phyloP scores from a whole-genome alignment of 2,888 invertebrate species.

The Lepidochitona cinerea region DNA sequence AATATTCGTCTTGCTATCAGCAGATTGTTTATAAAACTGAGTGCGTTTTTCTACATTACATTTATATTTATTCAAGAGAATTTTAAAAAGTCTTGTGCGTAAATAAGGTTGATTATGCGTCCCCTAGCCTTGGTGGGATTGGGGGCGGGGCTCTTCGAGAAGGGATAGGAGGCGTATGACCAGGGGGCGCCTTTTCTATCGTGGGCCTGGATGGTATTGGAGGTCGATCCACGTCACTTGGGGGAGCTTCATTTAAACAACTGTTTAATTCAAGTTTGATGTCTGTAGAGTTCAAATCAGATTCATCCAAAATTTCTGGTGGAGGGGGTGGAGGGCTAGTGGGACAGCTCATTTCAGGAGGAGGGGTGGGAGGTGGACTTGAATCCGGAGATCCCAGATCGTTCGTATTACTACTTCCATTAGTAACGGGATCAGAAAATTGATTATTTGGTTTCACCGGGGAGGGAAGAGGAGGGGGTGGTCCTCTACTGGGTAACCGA shows the following conservation, averaged over 20 bases:
- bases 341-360: constrained; percentile 19
- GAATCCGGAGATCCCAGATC: constrained; percentile 6
- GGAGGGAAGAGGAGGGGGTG: constrained; percentile 31
- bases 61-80: too few species aligned
- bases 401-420: too few species aligned
- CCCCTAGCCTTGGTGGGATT: constrained; percentile 6
- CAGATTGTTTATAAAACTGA: too few species aligned
- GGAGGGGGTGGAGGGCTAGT: constrained; percentile 26
- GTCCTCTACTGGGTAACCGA: constrained; percentile 7
- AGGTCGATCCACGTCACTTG: constrained; percentile 19
- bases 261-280: not conserved
- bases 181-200: constrained; percentile 3
- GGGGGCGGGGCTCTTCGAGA: constrained; percentile 28
- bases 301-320: not conserved
- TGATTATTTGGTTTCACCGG: constrained; percentile 10
- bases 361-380: constrained; percentile 29
- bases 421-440: constrained; percentile 8
- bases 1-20: too few species aligned
- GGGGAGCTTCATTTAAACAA: constrained; percentile 11
- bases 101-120: not conserved
- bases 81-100: too few species aligned
- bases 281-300: constrained; percentile 8
- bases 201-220: constrained; percentile 36
- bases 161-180: constrained; percentile 37
- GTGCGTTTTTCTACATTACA: too few species aligned